Base-by-base conservation (phyloP, 2,888 invertebrate species). In the Neria commutata region DNA sequence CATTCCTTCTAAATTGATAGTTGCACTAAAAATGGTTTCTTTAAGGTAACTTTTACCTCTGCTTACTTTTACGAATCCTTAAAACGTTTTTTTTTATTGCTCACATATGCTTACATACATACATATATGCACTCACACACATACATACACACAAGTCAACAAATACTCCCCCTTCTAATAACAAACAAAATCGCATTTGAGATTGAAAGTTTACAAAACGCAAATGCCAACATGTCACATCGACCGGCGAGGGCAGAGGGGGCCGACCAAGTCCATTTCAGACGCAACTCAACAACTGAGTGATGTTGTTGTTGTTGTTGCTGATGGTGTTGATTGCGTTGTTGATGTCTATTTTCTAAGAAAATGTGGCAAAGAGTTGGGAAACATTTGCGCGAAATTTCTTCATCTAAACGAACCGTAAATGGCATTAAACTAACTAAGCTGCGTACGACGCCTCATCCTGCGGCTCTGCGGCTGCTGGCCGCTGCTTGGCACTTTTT, bases 271-370 rank as follows among this genome's bases (percentile, higher is more conserved):
- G n/a, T n/a, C n/a, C n/a, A n/a, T n/a, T n/a, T n/a, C n/a, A n/a
- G n/a, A n/a, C n/a, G n/a, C n/a, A n/a, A n/a, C n/a, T n/a, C n/a
- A n/a, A n/a, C n/a, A n/a, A n/a, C n/a, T n/a, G n/a, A n/a, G n/a
- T n/a, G n/a, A n/a, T n/a, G 14, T 29, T 60, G 25, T 45, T n/a
- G n/a, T n/a, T n/a, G n/a, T n/a, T n/a, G n/a, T n/a, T n/a, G n/a
- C n/a, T n/a, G n/a, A n/a, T n/a, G 19, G 53, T 14, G 29, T 24
- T 37, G 48, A 37, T 55, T 21, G 19, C 11, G 26, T 33, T 62
- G 68, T 63, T 62, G 71, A 69, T 72, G 68, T 67, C 74, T 74
- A 75, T 70, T 72, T 76, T 60, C 55, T 66, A 60, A 64, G 69
- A 66, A 69, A 74, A 74, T 74, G 73, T 65, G 61, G 71, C 73